phyloP scores from a whole-genome alignment of 2,113 vertebrate genomes.

The Amphiprion percula region DNA sequence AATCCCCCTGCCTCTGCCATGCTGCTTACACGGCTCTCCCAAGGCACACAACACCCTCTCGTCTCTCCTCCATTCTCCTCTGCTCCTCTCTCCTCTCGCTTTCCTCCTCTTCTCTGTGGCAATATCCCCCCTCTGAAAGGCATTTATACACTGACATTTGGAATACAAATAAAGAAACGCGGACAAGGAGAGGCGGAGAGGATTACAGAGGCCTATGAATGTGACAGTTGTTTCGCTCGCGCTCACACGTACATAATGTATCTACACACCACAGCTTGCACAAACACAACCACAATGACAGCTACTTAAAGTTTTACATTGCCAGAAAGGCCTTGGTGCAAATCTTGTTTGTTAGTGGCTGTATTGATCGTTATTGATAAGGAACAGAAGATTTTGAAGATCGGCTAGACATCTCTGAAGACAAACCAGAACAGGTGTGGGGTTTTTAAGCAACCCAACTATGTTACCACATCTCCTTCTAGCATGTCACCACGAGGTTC shows the following conservation, averaged over 20 bases:
- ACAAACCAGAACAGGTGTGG: not conserved
- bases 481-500: not conserved
- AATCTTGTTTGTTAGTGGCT: constrained; percentile 5
- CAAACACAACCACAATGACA: constrained; percentile 27
- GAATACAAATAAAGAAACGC: constrained; percentile 87
- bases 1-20: constrained; percentile 82
- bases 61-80: constrained; percentile 42
- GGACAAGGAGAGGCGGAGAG: constrained; percentile 78
- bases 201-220: constrained; percentile 80
- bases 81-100: constrained; percentile 52
- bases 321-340: constrained; percentile 40
- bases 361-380: not conserved
- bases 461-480: not conserved
- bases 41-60: constrained; percentile 83
- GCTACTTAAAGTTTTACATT: constrained; percentile 35
- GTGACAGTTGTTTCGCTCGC: constrained; percentile 76
- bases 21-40: constrained; percentile 84
- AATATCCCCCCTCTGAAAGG: constrained; percentile 70
- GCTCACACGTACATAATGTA: constrained; percentile 43
- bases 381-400: not conserved
- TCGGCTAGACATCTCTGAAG: not conserved
- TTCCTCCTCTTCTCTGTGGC: constrained; percentile 69
- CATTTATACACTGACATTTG: constrained; percentile 88
- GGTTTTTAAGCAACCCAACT: not conserved
- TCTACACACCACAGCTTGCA: constrained; percentile 7